Conservation (phyloP, 2,888 invertebrate genomes). For the Pristionchus japonicus region DNA sequence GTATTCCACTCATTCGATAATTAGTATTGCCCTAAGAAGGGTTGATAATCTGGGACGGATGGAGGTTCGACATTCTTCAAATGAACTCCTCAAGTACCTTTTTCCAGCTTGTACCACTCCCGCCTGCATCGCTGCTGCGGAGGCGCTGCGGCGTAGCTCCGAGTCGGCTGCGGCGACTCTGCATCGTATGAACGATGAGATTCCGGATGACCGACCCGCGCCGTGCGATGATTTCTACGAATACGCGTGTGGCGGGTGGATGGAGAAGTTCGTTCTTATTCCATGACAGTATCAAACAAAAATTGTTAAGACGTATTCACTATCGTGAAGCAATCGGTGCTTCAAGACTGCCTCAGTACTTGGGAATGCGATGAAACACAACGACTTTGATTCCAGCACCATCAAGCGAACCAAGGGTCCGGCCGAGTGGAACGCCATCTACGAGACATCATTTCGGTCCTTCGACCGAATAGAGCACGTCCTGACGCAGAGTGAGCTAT, state of each 20-base stretch:
- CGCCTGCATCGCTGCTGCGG: not conserved
- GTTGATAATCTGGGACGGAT: no score
- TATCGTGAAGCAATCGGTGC: no score
- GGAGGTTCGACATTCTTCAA: not conserved
- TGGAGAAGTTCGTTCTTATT: not conserved
- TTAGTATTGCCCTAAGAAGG: no score
- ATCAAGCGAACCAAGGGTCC: not conserved
- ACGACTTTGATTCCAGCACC: not conserved
- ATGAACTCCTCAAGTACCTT: not conserved
- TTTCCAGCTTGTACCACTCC: not conserved
- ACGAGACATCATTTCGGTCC: not conserved
- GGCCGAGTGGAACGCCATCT: not conserved
- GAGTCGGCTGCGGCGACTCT: conserved; percentile 6
- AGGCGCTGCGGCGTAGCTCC: not conserved
- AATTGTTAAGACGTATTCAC: no score
- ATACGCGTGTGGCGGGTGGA: conserved; percentile 7
- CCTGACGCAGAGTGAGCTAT: not conserved
- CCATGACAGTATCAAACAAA: not conserved
- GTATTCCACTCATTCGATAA: no score
- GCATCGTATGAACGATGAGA: not conserved
- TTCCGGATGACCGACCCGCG: not conserved
- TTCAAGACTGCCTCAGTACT: no score
- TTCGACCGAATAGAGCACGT: conserved; percentile 19
- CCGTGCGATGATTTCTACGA: conserved; percentile 38
- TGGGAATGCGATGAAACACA: no score